Evolutionary conservation across 2,797 vertebrate genomes (phyloP), one percentile per base, ranked within the genome.

Genomic region (Chaunax sp.): DNA sequence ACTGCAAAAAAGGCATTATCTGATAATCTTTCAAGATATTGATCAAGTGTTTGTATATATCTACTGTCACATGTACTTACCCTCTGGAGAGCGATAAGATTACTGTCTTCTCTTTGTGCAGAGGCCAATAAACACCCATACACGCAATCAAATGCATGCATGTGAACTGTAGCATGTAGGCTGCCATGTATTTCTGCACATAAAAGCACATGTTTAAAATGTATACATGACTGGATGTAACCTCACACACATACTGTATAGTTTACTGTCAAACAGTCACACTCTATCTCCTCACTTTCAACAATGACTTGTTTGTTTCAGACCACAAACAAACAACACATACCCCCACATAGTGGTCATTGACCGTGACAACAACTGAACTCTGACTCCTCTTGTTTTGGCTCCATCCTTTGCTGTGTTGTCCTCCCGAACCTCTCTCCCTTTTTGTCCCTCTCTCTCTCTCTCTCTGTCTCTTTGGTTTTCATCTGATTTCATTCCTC

Each of bases 281-380:
- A 89, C 84, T 91, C 83, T 72, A 90, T 91, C 84, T 91, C 77
- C 82, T 88, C 82, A 69, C 87, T 83, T 83, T 84, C 83, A 82
- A 86, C 86, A 90, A 89, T 86, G 89, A 81, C 84, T 90, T 92
- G 87, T 93, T 92, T 92, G 90, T 91, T 90, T 88, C 89, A 85
- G 46, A 86, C 75, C 81, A 77, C 89, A 92, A 92, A 93, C 90
- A 92, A 92, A 91, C 87, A 92, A 75, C 76, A 47, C 70, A 68
- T 68, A 75, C 64, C 59, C 64, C 51, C 57, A 74, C 81, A 75
- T 76, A 84, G 86, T 49, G 71, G 78, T 82, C 83, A 81, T 86
- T 88, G 83, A 91, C 89, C 89, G 78, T 59, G 55, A 83, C 77
- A 68, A 68, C 75, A 49, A 20, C 77, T 53, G 59, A 76, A 60